Conservation (phyloP, 2,888 invertebrate genomes). For the Chymomyza procnemis region DNA sequence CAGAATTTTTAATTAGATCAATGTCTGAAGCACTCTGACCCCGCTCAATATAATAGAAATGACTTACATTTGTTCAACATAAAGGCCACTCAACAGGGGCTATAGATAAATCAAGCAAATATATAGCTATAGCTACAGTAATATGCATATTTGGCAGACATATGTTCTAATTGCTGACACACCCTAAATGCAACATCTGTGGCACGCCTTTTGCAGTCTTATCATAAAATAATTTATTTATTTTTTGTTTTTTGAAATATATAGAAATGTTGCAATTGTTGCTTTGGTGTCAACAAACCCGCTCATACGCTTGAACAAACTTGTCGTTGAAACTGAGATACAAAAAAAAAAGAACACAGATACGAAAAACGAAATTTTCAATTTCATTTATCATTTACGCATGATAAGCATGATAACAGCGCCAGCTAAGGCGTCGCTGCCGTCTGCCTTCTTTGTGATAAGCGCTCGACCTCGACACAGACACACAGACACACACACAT, state of each 20-base stretch:
- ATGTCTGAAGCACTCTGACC: too few species aligned
- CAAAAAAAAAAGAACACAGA: slow-evolving; percentile 20
- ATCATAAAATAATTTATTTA: slow-evolving; percentile 17
- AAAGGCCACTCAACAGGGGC: too few species aligned
- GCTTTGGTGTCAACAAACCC: slow-evolving; percentile 23
- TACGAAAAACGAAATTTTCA: slow-evolving; percentile 30
- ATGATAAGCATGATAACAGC: slow-evolving; percentile 57
- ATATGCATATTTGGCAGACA: background rate
- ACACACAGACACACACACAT: too few species aligned
- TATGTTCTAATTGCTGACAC: background rate
- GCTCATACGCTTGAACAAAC: slow-evolving; percentile 7
- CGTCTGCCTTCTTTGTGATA: background rate
- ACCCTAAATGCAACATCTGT: too few species aligned
- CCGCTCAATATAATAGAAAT: too few species aligned
- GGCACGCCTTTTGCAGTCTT: background rate
- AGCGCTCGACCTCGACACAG: background rate
- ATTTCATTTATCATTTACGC: slow-evolving; percentile 65
- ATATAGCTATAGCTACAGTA: background rate
- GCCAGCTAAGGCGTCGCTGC: background rate
- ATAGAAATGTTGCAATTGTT: slow-evolving; percentile 24
- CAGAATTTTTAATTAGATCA: too few species aligned
- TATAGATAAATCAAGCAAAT: background rate
- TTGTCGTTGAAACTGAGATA: slow-evolving; percentile 8
- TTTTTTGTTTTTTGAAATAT: slow-evolving; percentile 24
- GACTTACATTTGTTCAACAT: too few species aligned